phyloP scores from a whole-genome alignment of 2,797 vertebrate species.

The Peromyscus aztecus region DNA sequence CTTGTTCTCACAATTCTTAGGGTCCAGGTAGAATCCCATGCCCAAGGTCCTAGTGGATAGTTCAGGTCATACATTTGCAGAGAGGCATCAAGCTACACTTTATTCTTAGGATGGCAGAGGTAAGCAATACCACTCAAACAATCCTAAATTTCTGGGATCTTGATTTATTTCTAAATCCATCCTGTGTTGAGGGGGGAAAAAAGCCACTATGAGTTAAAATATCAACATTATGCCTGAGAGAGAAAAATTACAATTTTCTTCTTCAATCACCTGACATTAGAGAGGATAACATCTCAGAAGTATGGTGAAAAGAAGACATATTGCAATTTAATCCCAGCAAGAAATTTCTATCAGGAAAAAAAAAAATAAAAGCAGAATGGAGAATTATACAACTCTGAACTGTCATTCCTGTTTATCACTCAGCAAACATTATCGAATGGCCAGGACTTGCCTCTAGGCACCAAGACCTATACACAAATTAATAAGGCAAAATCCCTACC shows the following conservation, averaged over 20 bases:
- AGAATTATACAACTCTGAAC: slow-evolving; percentile 8
- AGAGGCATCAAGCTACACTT: not conserved
- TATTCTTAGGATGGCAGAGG: slow-evolving; percentile 40
- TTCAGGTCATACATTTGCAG: not conserved
- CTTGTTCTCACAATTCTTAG: not conserved
- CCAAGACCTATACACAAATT: slow-evolving; percentile 7
- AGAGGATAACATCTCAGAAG: slow-evolving; percentile 65
- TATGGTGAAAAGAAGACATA: slow-evolving; percentile 69
- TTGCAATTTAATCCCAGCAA: slow-evolving; percentile 77
- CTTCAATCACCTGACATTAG: slow-evolving; percentile 73
- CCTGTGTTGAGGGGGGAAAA: slow-evolving; percentile 32
- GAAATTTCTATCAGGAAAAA: slow-evolving; percentile 49
- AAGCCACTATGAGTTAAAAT: slow-evolving; percentile 73
- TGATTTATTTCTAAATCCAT: slow-evolving; percentile 78
- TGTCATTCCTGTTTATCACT: slow-evolving; percentile 1
- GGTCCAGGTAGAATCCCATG: not conserved
- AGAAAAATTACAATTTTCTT: slow-evolving; percentile 80
- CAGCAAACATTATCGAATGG: slow-evolving; percentile 28
- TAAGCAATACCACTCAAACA: slow-evolving; percentile 61
- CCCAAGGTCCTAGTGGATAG: not conserved
- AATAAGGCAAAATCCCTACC: not conserved
- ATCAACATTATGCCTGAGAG: slow-evolving; percentile 74
- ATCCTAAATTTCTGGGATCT: slow-evolving; percentile 73
- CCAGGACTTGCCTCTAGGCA: not conserved
- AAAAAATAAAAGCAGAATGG: slow-evolving; percentile 18